Percentiles rank a stretch among this genome's conserved stretches.
phyloP scores from a whole-genome alignment of 2,797 vertebrate genomes.

The Myotis pilosus region DNA sequence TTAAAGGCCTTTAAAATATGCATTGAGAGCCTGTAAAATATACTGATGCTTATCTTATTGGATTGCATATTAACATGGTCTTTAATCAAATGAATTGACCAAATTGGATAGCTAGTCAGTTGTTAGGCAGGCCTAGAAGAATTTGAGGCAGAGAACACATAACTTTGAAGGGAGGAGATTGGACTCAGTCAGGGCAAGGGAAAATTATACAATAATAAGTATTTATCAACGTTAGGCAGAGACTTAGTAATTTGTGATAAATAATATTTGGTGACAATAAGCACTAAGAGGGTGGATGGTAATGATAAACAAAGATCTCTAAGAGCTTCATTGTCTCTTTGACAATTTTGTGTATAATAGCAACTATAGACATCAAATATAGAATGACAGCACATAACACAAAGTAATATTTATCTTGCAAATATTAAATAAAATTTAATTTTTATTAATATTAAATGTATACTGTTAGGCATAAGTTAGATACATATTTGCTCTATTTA shows the following conservation, averaged over 20 bases:
- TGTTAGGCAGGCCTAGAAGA: neutral
- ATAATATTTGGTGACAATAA: neutral
- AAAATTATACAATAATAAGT: neutral
- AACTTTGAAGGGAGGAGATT: neutral
- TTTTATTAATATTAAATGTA: slow-evolving; percentile 4
- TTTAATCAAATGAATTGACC: slow-evolving; percentile 1
- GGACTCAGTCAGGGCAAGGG: neutral
- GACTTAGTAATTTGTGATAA: neutral
- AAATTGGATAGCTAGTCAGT: neutral
- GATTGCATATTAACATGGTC: neutral
- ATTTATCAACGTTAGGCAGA: neutral
- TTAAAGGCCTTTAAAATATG: neutral
- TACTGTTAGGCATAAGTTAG: neutral
- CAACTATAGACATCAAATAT: neutral
- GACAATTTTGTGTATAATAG: neutral
- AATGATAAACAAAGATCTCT: neutral
- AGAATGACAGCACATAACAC: neutral
- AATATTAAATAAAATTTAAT: neutral
- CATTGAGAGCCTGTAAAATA: neutral
- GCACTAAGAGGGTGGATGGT: neutral
- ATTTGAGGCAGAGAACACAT: neutral
- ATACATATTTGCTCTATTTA: slow-evolving; percentile 21
- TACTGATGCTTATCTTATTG: neutral
- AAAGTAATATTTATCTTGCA: neutral
- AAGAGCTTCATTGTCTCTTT: neutral